Conservation (phyloP, 2,113 vertebrate genomes). For the Cervus canadensis region DNA sequence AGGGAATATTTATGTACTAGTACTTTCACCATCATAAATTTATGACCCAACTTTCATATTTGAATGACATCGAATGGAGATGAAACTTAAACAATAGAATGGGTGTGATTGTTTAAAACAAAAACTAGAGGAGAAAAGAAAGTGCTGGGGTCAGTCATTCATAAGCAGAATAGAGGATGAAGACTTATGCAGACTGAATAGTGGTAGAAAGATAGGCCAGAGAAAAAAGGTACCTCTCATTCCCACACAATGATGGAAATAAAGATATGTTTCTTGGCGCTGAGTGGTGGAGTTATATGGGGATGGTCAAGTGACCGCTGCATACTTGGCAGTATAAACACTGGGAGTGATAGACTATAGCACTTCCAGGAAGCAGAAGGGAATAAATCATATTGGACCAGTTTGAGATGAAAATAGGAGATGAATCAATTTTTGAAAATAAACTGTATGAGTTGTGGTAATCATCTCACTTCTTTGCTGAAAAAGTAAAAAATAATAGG, state of each 20-base stretch:
- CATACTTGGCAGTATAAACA: no score
- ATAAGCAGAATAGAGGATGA: not conserved
- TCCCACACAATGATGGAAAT: not conserved
- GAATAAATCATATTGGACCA: not conserved
- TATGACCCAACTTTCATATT: not conserved
- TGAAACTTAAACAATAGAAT: not conserved
- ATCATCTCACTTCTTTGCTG: not conserved
- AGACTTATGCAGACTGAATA: not conserved
- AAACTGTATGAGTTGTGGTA: not conserved
- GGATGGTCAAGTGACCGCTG: no score
- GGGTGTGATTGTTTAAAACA: not conserved
- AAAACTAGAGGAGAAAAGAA: not conserved
- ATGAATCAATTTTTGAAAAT: not conserved
- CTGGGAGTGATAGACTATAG: not conserved
- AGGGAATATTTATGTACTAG: constrained; percentile 12
- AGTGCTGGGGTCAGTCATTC: not conserved
- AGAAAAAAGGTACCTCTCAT: not conserved
- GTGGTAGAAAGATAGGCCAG: not conserved
- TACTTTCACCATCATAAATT: not conserved
- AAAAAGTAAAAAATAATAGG: not conserved
- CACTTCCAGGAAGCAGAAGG: not conserved
- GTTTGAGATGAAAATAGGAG: not conserved
- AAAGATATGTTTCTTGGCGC: not conserved
- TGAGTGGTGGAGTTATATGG: not conserved
- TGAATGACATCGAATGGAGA: not conserved